Conservation (phyloP, 2,797 vertebrate species). For the Dendrocincla fuliginosa region DNA sequence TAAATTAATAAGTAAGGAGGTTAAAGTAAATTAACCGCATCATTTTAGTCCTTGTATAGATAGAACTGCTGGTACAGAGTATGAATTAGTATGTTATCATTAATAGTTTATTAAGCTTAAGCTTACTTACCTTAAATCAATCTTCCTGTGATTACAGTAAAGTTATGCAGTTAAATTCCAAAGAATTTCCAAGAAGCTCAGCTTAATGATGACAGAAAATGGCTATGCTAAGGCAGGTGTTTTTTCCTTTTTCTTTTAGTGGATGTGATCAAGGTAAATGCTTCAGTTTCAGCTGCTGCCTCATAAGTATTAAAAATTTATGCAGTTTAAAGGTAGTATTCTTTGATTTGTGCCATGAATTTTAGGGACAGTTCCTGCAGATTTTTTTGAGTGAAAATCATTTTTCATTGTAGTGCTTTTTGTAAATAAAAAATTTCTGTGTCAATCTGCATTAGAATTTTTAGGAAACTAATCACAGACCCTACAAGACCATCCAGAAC, state of each 20-base stretch:
- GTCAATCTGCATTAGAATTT: neutral
- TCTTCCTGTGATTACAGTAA: neutral
- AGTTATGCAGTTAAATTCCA: neutral
- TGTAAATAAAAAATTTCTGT: neutral
- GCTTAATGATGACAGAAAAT: neutral
- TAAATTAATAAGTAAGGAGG: neutral
- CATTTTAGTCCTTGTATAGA: neutral
- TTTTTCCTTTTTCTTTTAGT: neutral
- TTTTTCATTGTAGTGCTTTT: neutral
- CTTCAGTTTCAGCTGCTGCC: neutral
- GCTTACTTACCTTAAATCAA: neutral
- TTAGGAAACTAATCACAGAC: neutral
- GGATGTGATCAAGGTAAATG: neutral
- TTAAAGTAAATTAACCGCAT: neutral
- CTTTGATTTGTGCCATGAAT: neutral
- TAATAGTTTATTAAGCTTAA: conserved; percentile 15
- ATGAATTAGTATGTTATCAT: neutral
- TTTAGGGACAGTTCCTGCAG: neutral
- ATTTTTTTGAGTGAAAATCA: neutral
- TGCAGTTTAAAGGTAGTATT: neutral
- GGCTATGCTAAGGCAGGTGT: neutral
- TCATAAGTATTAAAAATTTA: neutral
- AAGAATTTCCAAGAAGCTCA: neutral
- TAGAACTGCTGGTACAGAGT: neutral
- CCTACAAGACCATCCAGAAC: neutral